A percentile compares a stretch with the other conserved stretches of the same genome.
Evolutionary conservation across 2,113 vertebrate genomes (phyloP).

Genomic region (Trematomus loennbergii): DNA sequence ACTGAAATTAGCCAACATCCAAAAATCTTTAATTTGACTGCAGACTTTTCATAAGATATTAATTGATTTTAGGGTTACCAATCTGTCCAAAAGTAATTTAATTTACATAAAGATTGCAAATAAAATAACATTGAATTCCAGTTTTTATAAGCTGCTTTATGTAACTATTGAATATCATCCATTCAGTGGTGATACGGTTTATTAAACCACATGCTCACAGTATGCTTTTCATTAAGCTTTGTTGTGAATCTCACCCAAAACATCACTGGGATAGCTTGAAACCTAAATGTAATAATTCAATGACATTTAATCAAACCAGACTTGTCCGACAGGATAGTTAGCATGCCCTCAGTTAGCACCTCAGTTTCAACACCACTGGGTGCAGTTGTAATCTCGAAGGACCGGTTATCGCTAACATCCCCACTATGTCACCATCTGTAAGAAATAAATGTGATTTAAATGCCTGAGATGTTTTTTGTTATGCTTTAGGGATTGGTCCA

Average conservation of each 20-base stretch:
- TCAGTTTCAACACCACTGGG: conserved; percentile 6
- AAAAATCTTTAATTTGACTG: not conserved
- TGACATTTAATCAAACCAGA: not conserved
- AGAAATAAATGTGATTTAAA: conserved; percentile 19
- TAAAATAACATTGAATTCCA: not conserved
- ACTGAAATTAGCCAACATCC: not conserved
- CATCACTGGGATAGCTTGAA: not conserved
- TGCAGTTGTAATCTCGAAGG: conserved; percentile 12
- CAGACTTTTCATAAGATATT: not conserved
- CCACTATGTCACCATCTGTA: conserved; percentile 50
- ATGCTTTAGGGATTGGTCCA: conserved; percentile 27
- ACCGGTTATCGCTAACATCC: conserved; percentile 16
- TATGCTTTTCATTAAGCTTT: not conserved
- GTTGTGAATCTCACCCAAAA: not conserved
- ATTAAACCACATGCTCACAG: not conserved
- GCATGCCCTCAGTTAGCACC: not conserved
- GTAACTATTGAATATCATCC: not conserved
- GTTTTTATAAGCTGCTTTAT: not conserved
- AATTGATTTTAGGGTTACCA: not conserved
- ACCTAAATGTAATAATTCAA: not conserved
- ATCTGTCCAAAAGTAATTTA: not conserved
- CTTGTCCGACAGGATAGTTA: not conserved
- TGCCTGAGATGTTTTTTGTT: conserved; percentile 6
- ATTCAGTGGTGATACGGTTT: not conserved
- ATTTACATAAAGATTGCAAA: not conserved